These are phyloP conservation scores for Drosophila albomicans DNA, from an alignment of 1,140 invertebrate species.

Conservation along the genomic window DNA sequence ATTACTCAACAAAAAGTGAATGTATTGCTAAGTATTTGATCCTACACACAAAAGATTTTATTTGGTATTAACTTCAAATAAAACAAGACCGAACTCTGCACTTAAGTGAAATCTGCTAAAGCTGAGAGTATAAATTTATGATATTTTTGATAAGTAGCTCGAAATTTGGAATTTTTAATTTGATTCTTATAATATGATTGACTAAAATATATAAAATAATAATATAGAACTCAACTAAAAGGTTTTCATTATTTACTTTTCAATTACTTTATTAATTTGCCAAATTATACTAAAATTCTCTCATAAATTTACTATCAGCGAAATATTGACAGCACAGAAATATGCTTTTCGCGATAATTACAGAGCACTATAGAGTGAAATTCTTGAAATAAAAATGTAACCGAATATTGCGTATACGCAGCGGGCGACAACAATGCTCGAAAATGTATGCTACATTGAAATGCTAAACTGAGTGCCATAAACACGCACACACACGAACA, in stretches of 20 bases:
- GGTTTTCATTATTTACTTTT: too few species aligned
- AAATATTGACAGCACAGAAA: neutral
- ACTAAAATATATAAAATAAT: too few species aligned
- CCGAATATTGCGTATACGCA: constrained; percentile 48
- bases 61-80: neutral
- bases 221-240: too few species aligned
- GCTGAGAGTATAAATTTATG: too few species aligned
- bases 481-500: constrained; percentile 9
- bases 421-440: constrained; percentile 16
- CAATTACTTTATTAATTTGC: neutral
- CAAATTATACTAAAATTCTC: neutral
- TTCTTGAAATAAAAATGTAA: constrained; percentile 17
- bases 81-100: neutral
- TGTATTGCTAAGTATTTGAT: constrained; percentile 18
- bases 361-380: neutral
- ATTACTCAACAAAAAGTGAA: constrained; percentile 34
- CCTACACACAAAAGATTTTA: neutral
- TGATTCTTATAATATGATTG: too few species aligned
- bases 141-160: too few species aligned
- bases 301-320: neutral
- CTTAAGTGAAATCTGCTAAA: neutral
- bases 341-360: constrained; percentile 3
- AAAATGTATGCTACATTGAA: constrained; percentile 41
- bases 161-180: too few species aligned
- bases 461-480: constrained; percentile 1